Base-by-base conservation (phyloP, 2,797 vertebrate species). In the Peromyscus attwateri region DNA sequence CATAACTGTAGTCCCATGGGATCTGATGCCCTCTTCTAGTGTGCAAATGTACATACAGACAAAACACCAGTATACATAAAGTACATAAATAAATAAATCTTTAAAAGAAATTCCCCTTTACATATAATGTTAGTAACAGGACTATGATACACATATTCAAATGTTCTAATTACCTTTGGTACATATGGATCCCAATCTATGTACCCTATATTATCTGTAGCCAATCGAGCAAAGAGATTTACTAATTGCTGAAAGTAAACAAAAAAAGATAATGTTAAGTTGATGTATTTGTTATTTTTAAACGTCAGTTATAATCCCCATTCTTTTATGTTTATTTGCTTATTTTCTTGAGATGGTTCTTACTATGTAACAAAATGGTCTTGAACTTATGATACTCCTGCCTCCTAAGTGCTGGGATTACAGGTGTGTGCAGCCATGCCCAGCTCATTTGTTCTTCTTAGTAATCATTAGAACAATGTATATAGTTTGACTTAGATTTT, bases 161-260 rank as follows among this genome's bases (percentile, higher is more conserved):
- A 94, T 82, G 29, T 87, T 70, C n/a, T 98, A 94, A 93, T 98
- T 98, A 99, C 99, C 99, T 99, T 99, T 71, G 99, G 99, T 98
- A 99, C 99, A 98, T 99, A 99, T 0, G 99, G 99, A 98, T 99
- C 99, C 99, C 99, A 99, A 92, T 99, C 99, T 97, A 99, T 99
- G 98, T 99, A 99, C 94, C 99, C 99, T n/a, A 99, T 99, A 98
- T 99, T 99, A 98, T 99, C 99, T 93, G 99, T 99, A 94, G 99
- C 99, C 98, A 99, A 98, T 83, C 99, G 99, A 96, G 99, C 99
- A 98, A 99, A 99, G 64, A 99, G 99, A 98, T 99, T 99, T 95
- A 99, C 99, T 77, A 99, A 98, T 98, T 99, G 99, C 99, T 99
- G 98, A 60, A 97, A 96, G 92, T 94, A 92, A 98, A 73, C 96